These are phyloP conservation scores for Zeus faber DNA, from an alignment of 2,113 vertebrate species.

Conservation along the genomic window DNA sequence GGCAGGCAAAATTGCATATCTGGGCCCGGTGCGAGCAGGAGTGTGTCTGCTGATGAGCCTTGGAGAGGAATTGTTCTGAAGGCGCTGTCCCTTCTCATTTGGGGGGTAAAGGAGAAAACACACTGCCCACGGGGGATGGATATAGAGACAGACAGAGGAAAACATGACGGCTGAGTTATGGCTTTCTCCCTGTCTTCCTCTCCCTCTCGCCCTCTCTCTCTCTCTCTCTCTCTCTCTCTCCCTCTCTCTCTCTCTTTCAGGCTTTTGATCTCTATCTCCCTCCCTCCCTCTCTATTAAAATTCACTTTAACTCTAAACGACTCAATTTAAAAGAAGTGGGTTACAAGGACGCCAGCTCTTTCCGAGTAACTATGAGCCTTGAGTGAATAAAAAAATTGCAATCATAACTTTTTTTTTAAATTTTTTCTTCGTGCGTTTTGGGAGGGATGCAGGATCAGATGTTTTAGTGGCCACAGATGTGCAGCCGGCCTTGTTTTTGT, in stretches of 20 bases:
- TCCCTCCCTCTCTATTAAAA: not conserved
- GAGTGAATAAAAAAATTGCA: constrained; percentile 16
- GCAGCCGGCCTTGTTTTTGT: constrained; percentile 19
- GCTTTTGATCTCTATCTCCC: not conserved
- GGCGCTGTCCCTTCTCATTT: constrained; percentile 58
- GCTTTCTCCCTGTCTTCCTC: constrained; percentile 26
- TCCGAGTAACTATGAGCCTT: constrained; percentile 16
- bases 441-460: constrained; percentile 20
- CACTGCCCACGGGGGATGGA: constrained; percentile 29
- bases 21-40: constrained; percentile 5
- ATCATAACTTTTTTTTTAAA: too few species aligned
- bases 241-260: constrained; percentile 9
- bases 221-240: constrained; percentile 8
- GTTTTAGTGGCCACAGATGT: constrained; percentile 28
- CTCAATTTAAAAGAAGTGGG: too few species aligned
- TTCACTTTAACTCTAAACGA: too few species aligned
- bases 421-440: constrained; percentile 13
- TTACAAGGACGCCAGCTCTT: too few species aligned
- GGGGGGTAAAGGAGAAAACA: constrained; percentile 18
- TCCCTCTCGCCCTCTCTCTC: constrained; percentile 8
- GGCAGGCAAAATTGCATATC: constrained; percentile 55
- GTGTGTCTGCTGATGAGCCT: constrained; percentile 48
- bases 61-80: constrained; percentile 41
- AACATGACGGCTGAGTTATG: constrained; percentile 47
- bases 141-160: constrained; percentile 52